A percentile compares a stretch with the other conserved stretches of the same genome.
These are phyloP conservation scores for Epirrita christyi DNA, from an alignment of 2,888 invertebrate species.

Conservation along the genomic window DNA sequence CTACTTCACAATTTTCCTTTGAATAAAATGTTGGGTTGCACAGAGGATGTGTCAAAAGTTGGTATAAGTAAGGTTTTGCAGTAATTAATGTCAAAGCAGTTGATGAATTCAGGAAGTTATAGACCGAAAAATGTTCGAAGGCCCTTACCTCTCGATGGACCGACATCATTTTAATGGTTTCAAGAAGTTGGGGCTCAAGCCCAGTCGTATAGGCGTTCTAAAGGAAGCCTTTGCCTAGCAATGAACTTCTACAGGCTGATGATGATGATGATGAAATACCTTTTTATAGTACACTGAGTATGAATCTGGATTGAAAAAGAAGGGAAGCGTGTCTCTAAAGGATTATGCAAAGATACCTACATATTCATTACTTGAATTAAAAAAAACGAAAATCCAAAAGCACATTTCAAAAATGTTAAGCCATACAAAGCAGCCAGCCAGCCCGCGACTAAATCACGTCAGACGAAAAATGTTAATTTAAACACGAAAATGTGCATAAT, in stretches of 20 bases:
- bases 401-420: constrained; percentile 10
- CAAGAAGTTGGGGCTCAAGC: too few species aligned
- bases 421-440: background rate
- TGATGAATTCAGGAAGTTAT: constrained; percentile 30
- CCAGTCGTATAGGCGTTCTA: too few species aligned
- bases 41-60: background rate
- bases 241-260: background rate
- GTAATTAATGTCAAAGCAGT: constrained; percentile 28
- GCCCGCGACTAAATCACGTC: constrained; percentile 32
- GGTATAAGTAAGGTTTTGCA: constrained; percentile 1
- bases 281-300: background rate
- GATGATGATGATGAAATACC: background rate
- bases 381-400: constrained; percentile 5
- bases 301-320: background rate
- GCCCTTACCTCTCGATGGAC: too few species aligned
- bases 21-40: constrained; percentile 3
- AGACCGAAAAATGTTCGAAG: too few species aligned
- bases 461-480: constrained; percentile 43
- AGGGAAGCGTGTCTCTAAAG: background rate
- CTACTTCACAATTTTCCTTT: constrained; percentile 1
- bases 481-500: constrained; percentile 50
- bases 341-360: background rate
- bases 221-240: too few species aligned
- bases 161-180: too few species aligned
- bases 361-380: constrained; percentile 13